Conservation (phyloP, 2,113 vertebrate species). For the Paramormyrops kingsleyae region DNA sequence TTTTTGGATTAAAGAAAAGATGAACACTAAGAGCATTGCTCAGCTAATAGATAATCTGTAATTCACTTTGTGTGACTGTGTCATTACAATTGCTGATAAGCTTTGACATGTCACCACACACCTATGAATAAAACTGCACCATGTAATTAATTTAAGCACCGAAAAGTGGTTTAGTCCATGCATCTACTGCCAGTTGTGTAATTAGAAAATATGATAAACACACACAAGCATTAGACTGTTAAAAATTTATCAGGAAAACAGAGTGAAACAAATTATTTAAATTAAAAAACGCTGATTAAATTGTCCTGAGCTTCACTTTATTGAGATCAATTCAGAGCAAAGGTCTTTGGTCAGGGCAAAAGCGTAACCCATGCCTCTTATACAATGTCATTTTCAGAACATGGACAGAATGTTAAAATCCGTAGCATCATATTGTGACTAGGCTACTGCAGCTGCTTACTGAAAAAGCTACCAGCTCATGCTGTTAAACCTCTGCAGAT, state of each 20-base stretch:
- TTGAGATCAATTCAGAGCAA: not conserved
- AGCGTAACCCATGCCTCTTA: not conserved
- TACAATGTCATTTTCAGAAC: not conserved
- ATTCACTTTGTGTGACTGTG: not conserved
- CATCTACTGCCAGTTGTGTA: not conserved
- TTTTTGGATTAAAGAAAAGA: not conserved
- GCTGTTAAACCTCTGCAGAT: not conserved
- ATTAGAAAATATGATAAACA: not conserved
- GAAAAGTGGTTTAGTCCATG: not conserved
- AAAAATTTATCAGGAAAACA: not conserved
- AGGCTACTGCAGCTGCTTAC: not conserved
- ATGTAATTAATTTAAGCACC: not conserved
- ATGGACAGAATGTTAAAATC: not conserved
- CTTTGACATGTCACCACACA: not conserved
- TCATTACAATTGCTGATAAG: not conserved
- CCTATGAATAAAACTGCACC: not conserved
- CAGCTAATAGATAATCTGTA: not conserved
- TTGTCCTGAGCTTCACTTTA: not conserved
- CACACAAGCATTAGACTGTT: not conserved
- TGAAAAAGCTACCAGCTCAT: not conserved
- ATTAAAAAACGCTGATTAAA: not conserved
- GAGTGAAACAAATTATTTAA: not conserved
- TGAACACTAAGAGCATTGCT: not conserved
- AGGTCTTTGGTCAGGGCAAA: not conserved
- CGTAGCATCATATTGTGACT: not conserved